A percentile compares a stretch with the other conserved stretches of the same genome.
Evolutionary conservation across 2,888 invertebrate species (phyloP).

Genomic region (Flexamia atlantica): DNA sequence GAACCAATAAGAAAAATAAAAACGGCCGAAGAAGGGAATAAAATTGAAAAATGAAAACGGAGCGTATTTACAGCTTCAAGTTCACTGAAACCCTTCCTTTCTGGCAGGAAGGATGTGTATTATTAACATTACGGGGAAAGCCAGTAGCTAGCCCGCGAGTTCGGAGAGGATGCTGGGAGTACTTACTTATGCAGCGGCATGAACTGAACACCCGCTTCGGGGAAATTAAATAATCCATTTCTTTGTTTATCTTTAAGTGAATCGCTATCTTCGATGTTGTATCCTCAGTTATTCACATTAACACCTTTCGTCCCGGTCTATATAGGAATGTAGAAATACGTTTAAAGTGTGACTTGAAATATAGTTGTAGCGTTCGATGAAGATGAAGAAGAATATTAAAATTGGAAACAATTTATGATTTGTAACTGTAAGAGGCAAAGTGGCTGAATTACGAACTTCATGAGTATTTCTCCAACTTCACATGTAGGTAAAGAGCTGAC

Average conservation of each 20-base stretch:
- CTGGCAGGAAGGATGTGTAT: constrained; percentile 24
- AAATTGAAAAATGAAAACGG: background rate
- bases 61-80: background rate
- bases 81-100: background rate
- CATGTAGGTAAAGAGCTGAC: no score
- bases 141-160: background rate
- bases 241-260: background rate
- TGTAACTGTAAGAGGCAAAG: no score
- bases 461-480: no score
- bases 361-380: no score
- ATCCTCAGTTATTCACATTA: background rate
- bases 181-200: constrained; percentile 14
- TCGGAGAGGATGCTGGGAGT: background rate
- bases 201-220: background rate
- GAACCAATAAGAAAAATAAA: constrained; percentile 1
- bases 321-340: no score
- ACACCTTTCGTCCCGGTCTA: background rate
- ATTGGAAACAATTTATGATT: no score
- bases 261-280: background rate
- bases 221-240: constrained; percentile 11
- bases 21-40: background rate
- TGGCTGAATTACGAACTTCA: no score
- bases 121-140: constrained; percentile 3
- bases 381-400: no score
- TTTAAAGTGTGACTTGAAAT: no score